Conservation (phyloP, 1,140 invertebrate species). For the Aphelinus atriplicis region DNA sequence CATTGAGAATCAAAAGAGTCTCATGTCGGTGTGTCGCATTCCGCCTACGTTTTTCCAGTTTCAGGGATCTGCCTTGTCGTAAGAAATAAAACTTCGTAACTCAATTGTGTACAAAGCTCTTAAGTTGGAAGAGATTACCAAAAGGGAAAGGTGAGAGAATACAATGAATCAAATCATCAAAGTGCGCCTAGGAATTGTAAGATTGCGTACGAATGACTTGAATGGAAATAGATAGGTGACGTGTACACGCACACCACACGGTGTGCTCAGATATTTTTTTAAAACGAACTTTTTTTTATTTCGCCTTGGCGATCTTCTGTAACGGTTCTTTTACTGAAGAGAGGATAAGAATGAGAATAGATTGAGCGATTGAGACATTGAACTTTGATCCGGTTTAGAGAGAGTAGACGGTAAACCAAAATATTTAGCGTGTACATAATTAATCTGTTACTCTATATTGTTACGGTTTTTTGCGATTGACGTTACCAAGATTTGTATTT, state of each 20-base stretch:
- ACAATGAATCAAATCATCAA: slow-evolving; percentile 19
- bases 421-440: slow-evolving; percentile 41
- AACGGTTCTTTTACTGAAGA: slow-evolving; percentile 21
- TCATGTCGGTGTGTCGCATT: slow-evolving; percentile 32
- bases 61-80: slow-evolving; percentile 26
- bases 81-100: slow-evolving; percentile 22
- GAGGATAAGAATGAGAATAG: slow-evolving; percentile 15
- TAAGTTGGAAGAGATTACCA: background rate
- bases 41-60: slow-evolving; percentile 28
- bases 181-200: slow-evolving; percentile 24
- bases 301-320: slow-evolving; percentile 25
- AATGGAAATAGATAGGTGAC: slow-evolving; percentile 23
- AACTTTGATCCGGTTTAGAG: slow-evolving; percentile 25
- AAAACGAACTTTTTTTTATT: slow-evolving; percentile 33
- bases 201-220: slow-evolving; percentile 25
- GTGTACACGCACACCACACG: background rate
- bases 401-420: slow-evolving; percentile 39
- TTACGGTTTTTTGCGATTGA: slow-evolving; percentile 41
- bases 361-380: slow-evolving; percentile 8
- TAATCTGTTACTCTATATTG: slow-evolving; percentile 41
- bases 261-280: slow-evolving; percentile 28
- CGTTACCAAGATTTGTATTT: slow-evolving; percentile 43
- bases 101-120: slow-evolving; percentile 4
- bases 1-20: slow-evolving; percentile 13
- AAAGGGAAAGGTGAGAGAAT: slow-evolving; percentile 3